Evolutionary conservation across 2,888 invertebrate genomes (phyloP).

Genomic region (Omphaloscelis lunosa): DNA sequence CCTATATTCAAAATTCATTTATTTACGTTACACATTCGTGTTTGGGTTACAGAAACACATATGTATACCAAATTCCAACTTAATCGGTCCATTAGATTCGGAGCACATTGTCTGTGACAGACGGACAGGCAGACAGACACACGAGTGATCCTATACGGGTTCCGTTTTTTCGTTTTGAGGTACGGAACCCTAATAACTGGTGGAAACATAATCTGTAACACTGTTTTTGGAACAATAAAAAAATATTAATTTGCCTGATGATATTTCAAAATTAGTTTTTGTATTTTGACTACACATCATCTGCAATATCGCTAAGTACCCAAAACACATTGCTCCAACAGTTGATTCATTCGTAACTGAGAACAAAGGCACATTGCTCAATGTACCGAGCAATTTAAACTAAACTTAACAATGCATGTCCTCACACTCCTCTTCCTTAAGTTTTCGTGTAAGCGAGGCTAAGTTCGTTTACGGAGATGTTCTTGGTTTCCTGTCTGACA

Average conservation of each 20-base stretch:
- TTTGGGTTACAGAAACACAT: too few species aligned
- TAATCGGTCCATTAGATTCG: too few species aligned
- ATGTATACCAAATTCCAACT: too few species aligned
- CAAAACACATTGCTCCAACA: slow-evolving; percentile 37
- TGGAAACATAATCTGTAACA: too few species aligned
- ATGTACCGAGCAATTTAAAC: slow-evolving; percentile 42
- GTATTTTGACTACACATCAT: slow-evolving; percentile 4
- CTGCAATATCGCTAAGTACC: slow-evolving; percentile 1
- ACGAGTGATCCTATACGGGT: too few species aligned
- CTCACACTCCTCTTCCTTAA: slow-evolving; percentile 54
- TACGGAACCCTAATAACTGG: too few species aligned
- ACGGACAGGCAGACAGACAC: too few species aligned
- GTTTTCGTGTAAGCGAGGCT: slow-evolving; percentile 30
- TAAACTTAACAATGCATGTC: slow-evolving; percentile 54
- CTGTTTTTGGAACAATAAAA: too few species aligned
- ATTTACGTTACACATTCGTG: too few species aligned
- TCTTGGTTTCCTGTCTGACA: slow-evolving; percentile 43
- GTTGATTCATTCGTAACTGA: slow-evolving; percentile 42
- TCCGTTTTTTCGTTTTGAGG: too few species aligned
- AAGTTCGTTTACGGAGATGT: slow-evolving; percentile 23
- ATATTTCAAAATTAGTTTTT: not conserved
- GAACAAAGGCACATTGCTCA: slow-evolving; percentile 54
- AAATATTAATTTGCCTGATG: not conserved
- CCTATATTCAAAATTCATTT: too few species aligned
- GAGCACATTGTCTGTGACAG: too few species aligned